Conservation (phyloP, 35 echinoderm and acorn worm species). For the Apostichopus japonicus region DNA sequence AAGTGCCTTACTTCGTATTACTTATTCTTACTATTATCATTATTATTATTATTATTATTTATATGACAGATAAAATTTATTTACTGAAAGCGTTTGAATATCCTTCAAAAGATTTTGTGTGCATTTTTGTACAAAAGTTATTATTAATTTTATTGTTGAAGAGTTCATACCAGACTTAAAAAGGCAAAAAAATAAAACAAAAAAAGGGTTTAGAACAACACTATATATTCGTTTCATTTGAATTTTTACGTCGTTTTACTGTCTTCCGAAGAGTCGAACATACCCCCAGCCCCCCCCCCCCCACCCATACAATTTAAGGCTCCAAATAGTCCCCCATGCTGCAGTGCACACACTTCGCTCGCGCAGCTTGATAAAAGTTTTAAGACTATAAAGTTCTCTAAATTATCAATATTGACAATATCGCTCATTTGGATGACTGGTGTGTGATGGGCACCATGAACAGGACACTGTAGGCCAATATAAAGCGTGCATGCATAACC, state of each 20-base stretch:
- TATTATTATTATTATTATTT: conserved; percentile 52
- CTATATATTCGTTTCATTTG: too few relatives aligned
- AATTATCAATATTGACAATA: too few relatives aligned
- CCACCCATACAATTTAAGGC: too few relatives aligned
- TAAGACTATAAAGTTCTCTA: too few relatives aligned
- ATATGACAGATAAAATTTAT: conserved; percentile 63
- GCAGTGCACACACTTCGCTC: too few relatives aligned
- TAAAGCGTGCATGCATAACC: too few relatives aligned
- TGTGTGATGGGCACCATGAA: too few relatives aligned
- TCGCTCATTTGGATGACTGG: too few relatives aligned
- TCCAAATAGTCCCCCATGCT: too few relatives aligned
- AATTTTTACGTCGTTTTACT: neutral
- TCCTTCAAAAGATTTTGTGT: conserved; percentile 57
- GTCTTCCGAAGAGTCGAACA: neutral
- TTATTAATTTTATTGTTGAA: conserved; percentile 64
- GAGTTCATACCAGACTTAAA: conserved; percentile 31
- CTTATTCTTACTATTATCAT: neutral
- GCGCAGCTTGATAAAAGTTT: too few relatives aligned
- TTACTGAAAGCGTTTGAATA: conserved; percentile 57
- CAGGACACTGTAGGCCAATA: too few relatives aligned
- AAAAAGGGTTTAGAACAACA: conserved; percentile 57
- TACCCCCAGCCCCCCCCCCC: too few relatives aligned
- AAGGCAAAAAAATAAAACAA: conserved; percentile 25
- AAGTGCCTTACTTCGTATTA: conserved; percentile 41
- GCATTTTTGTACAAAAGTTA: conserved; percentile 55